These are phyloP conservation scores for Coracopsis vasa DNA, from an alignment of 2,113 vertebrate species.

Conservation along the genomic window DNA sequence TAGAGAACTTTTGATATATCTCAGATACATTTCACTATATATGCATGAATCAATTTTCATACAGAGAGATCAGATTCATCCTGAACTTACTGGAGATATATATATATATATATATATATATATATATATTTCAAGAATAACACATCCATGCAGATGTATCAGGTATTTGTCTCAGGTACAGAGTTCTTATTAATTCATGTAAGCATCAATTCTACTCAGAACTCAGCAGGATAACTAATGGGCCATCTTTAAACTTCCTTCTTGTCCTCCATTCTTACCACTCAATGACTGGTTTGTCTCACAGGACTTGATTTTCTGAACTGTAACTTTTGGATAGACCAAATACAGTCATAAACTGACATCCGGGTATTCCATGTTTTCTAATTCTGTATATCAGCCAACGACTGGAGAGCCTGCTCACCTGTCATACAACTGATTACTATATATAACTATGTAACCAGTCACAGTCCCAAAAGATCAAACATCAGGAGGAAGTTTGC, in stretches of 20 bases:
- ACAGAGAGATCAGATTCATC: neutral
- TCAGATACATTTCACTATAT: neutral
- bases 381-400: neutral
- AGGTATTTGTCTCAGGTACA: neutral
- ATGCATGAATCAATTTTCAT: neutral
- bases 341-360: neutral
- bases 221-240: neutral
- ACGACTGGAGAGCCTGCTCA: neutral
- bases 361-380: neutral
- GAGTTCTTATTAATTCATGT: neutral
- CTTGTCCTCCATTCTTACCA: neutral
- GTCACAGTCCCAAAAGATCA: neutral
- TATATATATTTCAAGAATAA: neutral
- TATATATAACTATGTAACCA: neutral
- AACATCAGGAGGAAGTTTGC: neutral
- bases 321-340: neutral
- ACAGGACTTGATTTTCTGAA: neutral
- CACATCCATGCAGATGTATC: neutral
- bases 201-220: neutral
- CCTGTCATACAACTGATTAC: neutral
- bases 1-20: neutral
- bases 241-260: neutral
- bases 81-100: neutral
- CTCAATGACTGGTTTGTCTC: neutral
- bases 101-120: too few species aligned